These are phyloP conservation scores for Zootermopsis nevadensis DNA, from an alignment of 2,888 invertebrate species.

Conservation along the genomic window DNA sequence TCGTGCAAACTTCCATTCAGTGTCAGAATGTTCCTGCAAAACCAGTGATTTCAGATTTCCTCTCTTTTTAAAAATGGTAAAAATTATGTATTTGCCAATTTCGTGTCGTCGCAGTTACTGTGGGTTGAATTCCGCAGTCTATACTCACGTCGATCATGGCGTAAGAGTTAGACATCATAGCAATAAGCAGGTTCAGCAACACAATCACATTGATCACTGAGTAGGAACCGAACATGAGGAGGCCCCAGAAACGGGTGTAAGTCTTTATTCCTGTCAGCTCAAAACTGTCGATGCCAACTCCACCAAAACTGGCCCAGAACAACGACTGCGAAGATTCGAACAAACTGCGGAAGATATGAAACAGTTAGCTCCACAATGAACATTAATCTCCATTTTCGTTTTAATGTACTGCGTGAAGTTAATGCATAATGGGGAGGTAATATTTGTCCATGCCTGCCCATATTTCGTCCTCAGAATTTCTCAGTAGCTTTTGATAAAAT, in stretches of 20 bases:
- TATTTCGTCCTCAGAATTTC: no score
- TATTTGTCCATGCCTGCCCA: no score
- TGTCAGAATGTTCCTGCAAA: conserved; percentile 89
- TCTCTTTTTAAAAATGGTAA: no score
- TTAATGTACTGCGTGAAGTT: no score
- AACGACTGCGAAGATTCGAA: conserved; percentile 95
- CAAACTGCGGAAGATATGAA: conserved; percentile 71
- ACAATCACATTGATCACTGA: conserved; percentile 96
- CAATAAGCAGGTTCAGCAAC: conserved; percentile 91
- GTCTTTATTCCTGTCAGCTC: conserved; percentile 89
- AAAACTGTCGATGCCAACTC: conserved; percentile 89
- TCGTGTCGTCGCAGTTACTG: no score
- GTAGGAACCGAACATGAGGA: conserved; percentile 96
- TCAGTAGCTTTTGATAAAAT: no score
- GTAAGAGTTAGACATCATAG: conserved; percentile 98
- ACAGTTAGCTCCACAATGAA: no score
- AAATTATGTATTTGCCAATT: no score
- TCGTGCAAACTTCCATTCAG: conserved; percentile 97
- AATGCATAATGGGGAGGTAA: no score
- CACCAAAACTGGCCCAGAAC: conserved; percentile 96
- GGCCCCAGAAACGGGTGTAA: conserved; percentile 94
- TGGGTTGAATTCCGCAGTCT: no score
- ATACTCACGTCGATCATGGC: conserved; percentile 87
- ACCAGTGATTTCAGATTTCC: background rate
- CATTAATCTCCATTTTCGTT: no score